phyloP scores from a whole-genome alignment of 2,113 vertebrate genomes.

The Lethenteron camtschaticum region DNA sequence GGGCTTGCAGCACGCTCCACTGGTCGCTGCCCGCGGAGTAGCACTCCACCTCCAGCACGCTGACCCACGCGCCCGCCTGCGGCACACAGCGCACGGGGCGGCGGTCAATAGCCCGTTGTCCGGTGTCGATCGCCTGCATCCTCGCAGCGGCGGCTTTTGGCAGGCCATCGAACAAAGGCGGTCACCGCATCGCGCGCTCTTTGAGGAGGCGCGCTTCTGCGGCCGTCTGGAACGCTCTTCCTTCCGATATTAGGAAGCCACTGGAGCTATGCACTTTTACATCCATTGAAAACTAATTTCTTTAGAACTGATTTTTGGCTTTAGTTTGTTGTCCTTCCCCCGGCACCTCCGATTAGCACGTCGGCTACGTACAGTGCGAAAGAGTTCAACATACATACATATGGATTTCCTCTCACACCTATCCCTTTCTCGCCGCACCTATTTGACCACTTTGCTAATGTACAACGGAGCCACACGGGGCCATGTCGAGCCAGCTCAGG shows the following conservation, averaged over 20 bases:
- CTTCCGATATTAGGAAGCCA: neutral
- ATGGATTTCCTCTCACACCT: no score
- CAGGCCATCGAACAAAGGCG: neutral
- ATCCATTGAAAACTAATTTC: no score
- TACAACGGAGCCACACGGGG: no score
- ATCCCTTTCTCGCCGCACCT: no score
- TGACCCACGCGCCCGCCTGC: conserved; percentile 16
- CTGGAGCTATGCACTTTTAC: no score
- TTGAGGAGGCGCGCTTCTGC: neutral
- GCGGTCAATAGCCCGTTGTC: neutral
- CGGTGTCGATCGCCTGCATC: neutral
- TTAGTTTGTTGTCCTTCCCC: no score
- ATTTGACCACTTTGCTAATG: no score
- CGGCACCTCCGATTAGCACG: no score
- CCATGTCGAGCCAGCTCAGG: no score
- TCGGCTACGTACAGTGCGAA: no score
- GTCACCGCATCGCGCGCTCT: neutral
- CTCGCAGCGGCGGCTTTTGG: neutral
- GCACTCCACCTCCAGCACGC: conserved; percentile 13
- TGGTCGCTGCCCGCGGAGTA: conserved; percentile 18
- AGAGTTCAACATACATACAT: no score
- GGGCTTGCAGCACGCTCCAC: conserved; percentile 13
- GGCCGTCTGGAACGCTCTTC: neutral
- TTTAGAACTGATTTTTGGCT: no score
- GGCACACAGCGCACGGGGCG: conserved; percentile 4